Base-by-base conservation (phyloP, 2,888 invertebrate genomes). In the Aspidiotus destructor region DNA sequence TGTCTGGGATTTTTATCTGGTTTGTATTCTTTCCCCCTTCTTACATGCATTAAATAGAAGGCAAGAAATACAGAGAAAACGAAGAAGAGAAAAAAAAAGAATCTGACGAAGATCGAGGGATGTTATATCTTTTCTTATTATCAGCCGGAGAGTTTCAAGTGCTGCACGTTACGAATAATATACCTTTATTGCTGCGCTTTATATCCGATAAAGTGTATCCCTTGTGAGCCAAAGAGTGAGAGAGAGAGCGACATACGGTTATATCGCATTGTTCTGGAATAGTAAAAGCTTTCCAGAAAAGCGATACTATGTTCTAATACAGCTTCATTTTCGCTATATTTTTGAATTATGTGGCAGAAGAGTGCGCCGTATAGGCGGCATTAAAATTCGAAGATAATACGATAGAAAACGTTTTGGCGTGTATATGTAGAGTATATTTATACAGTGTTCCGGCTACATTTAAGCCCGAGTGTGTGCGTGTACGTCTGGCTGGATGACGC, bases 151-250 rank as follows among this genome's bases (percentile, higher is more conserved):
- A 63, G 63, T 63, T 54, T 63, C 63, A 63, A 63, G 63, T 63
- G 63, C 63, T 54, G 63, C 63, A 28, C 63, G 63, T 63, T 63
- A 63, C 63, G 63, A 63, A 63, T 63, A 63, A 63, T 63, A 63
- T 63, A 63, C 63, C 63, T 63, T 63, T 63, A 63, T 63, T 63
- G 63, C 63, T 63, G 63, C 63, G 63, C 53, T 63, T 63, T 63
- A 63, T 63, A 63, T 55, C 63, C 63, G 63, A 63, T 63, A 63
- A 63, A 63, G 63, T 63, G 63, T 63, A 63, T 63, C 63, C 63
- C 63, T 63, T 40, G 63, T 63, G 63, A 54, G 28, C 28, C 5
- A 28, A 28, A 28, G 28, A 62, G 63, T 2, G 54, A 40, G 63
- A 10, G 15, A 28, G 10, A 54, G 41, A 54, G 41, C 54, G 53